Percentiles rank a stretch among this genome's conserved stretches.
Conservation (phyloP, 35 echinoderm and acorn worm species). For the Stichopus chloronotus region DNA sequence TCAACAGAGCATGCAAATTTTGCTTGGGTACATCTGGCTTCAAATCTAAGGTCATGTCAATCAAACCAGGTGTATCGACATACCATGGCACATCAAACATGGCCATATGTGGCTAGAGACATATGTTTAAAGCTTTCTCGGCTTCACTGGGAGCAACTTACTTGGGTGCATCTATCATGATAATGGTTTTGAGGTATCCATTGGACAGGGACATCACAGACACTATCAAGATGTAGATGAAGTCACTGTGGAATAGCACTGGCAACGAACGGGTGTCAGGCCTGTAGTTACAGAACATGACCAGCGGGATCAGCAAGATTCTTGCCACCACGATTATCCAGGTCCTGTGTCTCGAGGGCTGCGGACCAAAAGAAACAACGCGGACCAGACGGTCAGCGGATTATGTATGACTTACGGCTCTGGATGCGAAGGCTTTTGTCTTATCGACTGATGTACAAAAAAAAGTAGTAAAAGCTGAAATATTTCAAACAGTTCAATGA, state of each 20-base stretch:
- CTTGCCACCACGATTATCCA: conserved; percentile 75
- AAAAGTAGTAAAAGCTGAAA: no score
- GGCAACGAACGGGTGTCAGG: conserved; percentile 64
- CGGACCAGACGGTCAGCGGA: neutral
- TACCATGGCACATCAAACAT: no score
- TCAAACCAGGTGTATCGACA: no score
- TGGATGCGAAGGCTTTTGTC: no score
- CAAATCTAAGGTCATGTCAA: no score
- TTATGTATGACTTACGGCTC: neutral
- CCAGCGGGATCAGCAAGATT: conserved; percentile 81
- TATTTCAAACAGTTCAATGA: no score
- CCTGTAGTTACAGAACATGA: conserved; percentile 95
- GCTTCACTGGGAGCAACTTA: conserved; percentile 48
- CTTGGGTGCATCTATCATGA: conserved; percentile 96
- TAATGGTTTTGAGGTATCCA: conserved; percentile 88
- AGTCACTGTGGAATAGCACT: conserved; percentile 82
- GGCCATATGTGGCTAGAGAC: no score
- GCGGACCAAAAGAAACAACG: neutral
- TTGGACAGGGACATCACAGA: conserved; percentile 72
- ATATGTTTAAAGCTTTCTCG: no score
- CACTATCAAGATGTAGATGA: conserved; percentile 74
- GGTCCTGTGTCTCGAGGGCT: conserved; percentile 74
- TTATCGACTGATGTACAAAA: no score
- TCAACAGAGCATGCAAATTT: no score
- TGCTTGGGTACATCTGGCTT: no score